These are phyloP conservation scores for Melanogrammus aeglefinus DNA, from an alignment of 2,797 vertebrate genomes.

Conservation along the genomic window DNA sequence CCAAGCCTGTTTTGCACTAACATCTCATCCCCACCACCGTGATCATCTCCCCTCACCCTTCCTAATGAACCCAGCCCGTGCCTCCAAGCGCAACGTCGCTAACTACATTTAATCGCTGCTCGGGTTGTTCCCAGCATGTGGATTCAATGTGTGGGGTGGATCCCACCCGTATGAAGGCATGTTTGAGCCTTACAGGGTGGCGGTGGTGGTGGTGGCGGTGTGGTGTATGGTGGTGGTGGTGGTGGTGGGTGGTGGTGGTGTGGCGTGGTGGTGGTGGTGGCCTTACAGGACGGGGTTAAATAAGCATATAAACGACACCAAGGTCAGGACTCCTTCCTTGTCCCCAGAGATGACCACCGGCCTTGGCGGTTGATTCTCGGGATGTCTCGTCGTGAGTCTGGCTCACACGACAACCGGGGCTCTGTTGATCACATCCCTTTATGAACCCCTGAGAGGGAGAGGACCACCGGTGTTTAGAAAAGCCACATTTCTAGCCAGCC, in stretches of 20 bases:
- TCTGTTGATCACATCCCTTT: conserved; percentile 35
- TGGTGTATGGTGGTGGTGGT: neutral
- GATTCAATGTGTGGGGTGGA: conserved; percentile 58
- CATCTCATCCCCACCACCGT: conserved; percentile 37
- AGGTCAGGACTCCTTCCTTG: conserved; percentile 18
- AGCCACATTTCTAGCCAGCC: conserved; percentile 59
- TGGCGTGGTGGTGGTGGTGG: neutral
- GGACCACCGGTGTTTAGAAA: conserved; percentile 68
- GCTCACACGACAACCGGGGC: conserved; percentile 34
- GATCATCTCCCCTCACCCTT: conserved; percentile 38
- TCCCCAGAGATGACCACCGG: conserved; percentile 13
- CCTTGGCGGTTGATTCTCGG: conserved; percentile 16
- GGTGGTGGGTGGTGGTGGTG: neutral
- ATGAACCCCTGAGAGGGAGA: conserved; percentile 43
- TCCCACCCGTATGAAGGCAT: conserved; percentile 33
- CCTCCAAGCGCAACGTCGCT: conserved; percentile 65
- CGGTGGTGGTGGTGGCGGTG: neutral
- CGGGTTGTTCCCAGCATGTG: conserved; percentile 68
- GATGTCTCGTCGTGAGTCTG: neutral
- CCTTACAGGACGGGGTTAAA: neutral
- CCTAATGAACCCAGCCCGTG: conserved; percentile 64
- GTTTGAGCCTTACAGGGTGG: conserved; percentile 23
- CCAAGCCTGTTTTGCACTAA: conserved; percentile 60
- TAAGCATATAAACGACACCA: neutral
- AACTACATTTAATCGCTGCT: conserved; percentile 68